Evolutionary conservation across 1,140 invertebrate genomes (phyloP).

Genomic region (Mamestra configurata): DNA sequence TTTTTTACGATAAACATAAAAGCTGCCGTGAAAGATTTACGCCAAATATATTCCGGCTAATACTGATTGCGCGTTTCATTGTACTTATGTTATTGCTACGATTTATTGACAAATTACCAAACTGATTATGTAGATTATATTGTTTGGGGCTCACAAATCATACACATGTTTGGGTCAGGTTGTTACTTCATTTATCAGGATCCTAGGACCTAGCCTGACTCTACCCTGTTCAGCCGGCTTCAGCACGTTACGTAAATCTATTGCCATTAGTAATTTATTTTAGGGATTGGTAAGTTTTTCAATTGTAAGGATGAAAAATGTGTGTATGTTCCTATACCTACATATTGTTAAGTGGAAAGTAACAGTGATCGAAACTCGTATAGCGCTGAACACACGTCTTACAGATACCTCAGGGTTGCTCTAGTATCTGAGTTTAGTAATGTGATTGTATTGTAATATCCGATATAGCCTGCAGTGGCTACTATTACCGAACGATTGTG

Average conservation of each 20-base stretch:
- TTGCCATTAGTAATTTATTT: too few species aligned
- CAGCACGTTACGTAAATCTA: too few species aligned
- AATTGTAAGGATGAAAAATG: too few species aligned
- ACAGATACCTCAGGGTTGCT: background rate
- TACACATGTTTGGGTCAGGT: background rate
- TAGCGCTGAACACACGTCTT: background rate
- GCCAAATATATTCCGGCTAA: conserved; percentile 85
- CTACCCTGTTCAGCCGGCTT: too few species aligned
- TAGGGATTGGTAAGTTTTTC: too few species aligned
- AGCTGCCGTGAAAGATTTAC: conserved; percentile 85
- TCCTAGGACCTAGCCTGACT: too few species aligned
- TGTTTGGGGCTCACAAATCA: conserved; percentile 32
- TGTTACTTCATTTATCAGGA: background rate
- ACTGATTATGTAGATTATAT: conserved; percentile 61
- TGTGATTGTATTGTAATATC: conserved; percentile 16
- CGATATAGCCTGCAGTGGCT: conserved; percentile 18
- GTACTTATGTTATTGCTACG: conserved; percentile 69
- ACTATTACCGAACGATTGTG: conserved; percentile 39
- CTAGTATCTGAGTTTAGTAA: background rate
- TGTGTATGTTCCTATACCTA: background rate
- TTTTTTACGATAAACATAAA: conserved; percentile 87
- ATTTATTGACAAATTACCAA: conserved; percentile 48
- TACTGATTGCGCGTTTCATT: conserved; percentile 77
- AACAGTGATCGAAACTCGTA: background rate
- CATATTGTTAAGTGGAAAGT: background rate